Percentiles rank a stretch among this genome's conserved stretches.
These are phyloP conservation scores for Meloidogyne chitwoodi DNA, from an alignment of 1,140 invertebrate species.

Conservation along the genomic window DNA sequence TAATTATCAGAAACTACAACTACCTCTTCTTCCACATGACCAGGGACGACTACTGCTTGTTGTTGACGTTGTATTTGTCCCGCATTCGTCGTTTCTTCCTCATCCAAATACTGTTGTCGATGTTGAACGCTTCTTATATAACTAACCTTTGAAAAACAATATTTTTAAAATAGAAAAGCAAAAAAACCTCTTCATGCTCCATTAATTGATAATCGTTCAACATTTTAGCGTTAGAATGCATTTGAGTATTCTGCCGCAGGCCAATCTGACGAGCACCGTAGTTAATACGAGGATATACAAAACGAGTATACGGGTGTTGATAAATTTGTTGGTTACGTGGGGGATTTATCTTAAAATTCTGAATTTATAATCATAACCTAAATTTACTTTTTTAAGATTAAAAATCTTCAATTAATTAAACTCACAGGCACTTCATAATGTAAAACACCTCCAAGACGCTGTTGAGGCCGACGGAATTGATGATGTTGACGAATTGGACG, in stretches of 20 bases:
- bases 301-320: neutral
- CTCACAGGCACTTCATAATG: neutral
- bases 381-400: too few relatives aligned
- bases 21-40: neutral
- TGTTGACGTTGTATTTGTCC: neutral
- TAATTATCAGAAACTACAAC: neutral
- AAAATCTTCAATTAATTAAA: too few relatives aligned
- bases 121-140: neutral
- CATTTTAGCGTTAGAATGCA: neutral
- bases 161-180: neutral
- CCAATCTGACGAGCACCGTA: neutral
- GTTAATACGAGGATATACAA: neutral
- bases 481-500: neutral
- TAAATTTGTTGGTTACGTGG: neutral
- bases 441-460: neutral
- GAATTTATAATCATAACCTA: neutral
- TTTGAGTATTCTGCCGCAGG: neutral
- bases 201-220: neutral
- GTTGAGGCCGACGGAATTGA: neutral
- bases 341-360: neutral
- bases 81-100: neutral
- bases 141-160: neutral
- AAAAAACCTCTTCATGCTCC: neutral
- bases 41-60: neutral
- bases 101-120: neutral